Evolutionary conservation across 2,797 vertebrate species (phyloP).

Genomic region (Rhodeus uyekii): DNA sequence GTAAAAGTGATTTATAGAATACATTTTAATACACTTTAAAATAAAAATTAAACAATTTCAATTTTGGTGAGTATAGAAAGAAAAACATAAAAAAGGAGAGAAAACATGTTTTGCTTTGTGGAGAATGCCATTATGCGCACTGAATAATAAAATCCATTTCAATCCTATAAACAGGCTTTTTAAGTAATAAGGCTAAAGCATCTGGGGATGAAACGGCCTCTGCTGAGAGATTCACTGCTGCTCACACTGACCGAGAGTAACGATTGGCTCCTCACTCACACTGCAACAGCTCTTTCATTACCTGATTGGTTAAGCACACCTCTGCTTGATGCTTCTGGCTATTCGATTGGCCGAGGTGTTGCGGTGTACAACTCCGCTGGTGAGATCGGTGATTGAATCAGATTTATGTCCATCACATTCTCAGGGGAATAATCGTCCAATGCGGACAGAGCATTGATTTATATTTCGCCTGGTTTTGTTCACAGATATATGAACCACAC

Average conservation of each 20-base stretch:
- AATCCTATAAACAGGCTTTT: constrained; percentile 41
- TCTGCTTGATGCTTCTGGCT: constrained; percentile 5
- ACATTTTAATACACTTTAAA: background rate
- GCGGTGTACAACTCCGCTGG: constrained; percentile 33
- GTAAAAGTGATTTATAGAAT: background rate
- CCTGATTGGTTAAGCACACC: constrained; percentile 46
- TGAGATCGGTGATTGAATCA: constrained; percentile 22
- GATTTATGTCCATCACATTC: constrained; percentile 36
- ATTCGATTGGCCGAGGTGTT: constrained; percentile 54
- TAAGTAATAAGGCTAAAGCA: constrained; percentile 43
- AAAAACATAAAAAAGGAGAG: background rate
- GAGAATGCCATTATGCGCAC: background rate
- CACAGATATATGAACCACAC: constrained; percentile 21
- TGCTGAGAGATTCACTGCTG: constrained; percentile 21
- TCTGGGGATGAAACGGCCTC: background rate
- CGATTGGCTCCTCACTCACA: constrained; percentile 42
- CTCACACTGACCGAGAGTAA: constrained; percentile 15
- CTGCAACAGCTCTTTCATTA: background rate
- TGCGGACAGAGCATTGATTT: constrained; percentile 18
- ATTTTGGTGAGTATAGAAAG: background rate
- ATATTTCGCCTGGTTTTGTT: constrained; percentile 14
- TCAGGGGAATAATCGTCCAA: constrained; percentile 16
- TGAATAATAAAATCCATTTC: background rate
- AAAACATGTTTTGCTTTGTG: background rate
- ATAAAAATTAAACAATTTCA: background rate